Evolutionary conservation across 2,888 invertebrate species (phyloP).

Genomic region (Tetragonula carbonaria): DNA sequence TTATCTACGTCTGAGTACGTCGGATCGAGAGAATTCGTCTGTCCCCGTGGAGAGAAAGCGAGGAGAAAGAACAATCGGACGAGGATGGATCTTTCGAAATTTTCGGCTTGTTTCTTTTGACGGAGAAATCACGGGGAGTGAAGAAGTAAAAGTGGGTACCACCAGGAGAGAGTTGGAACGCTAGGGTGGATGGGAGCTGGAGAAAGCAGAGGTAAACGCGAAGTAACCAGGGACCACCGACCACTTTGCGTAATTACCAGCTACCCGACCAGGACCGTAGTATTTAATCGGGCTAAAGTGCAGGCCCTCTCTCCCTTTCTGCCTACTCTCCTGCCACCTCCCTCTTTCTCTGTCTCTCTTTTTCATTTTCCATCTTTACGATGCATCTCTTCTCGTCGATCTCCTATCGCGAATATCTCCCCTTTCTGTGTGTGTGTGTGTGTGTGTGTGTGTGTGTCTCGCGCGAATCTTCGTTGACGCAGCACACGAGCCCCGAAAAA

Average conservation of each 20-base stretch:
- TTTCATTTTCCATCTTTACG: conserved; percentile 27
- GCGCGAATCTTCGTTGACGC: conserved; percentile 49
- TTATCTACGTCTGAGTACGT: too few species aligned
- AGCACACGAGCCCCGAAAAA: conserved; percentile 46
- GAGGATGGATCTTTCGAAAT: conserved; percentile 27
- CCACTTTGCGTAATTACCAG: conserved; percentile 79
- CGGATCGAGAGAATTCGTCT: neutral
- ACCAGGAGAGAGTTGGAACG: neutral
- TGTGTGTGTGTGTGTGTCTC: too few species aligned
- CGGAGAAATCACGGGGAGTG: conserved; percentile 56
- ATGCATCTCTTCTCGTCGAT: conserved; percentile 25
- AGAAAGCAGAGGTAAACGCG: conserved; percentile 71
- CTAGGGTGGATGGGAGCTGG: conserved; percentile 14
- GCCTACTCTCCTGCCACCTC: conserved; percentile 44
- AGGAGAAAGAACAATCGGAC: neutral
- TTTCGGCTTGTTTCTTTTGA: neutral
- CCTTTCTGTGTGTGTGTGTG: neutral
- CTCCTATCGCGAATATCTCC: conserved; percentile 29
- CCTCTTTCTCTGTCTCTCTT: conserved; percentile 45
- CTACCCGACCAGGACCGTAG: conserved; percentile 71
- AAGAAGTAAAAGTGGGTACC: conserved; percentile 4
- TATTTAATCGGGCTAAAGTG: conserved; percentile 77
- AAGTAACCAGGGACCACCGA: conserved; percentile 76
- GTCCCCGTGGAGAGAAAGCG: too few species aligned
- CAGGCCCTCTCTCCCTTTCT: conserved; percentile 62